Evolutionary conservation across 1,140 invertebrate species (phyloP).

Genomic region (Anastatus disparis): DNA sequence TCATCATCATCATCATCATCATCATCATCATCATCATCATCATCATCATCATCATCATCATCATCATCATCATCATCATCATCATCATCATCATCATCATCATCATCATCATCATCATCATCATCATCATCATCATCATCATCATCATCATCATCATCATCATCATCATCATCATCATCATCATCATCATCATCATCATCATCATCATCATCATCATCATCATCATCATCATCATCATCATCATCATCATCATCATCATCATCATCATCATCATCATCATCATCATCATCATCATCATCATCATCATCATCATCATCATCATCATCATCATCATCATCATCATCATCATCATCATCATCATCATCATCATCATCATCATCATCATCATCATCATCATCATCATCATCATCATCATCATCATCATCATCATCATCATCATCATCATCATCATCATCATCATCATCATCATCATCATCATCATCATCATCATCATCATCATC

Average conservation of each 20-base stretch:
- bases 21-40: not conserved
- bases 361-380: not conserved
- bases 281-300: not conserved
- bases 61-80: not conserved
- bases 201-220: not conserved
- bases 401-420: not conserved
- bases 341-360: not conserved
- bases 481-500: not conserved
- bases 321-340: not conserved
- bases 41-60: not conserved
- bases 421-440: not conserved
- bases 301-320: not conserved
- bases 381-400: not conserved
- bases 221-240: not conserved
- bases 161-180: not conserved
- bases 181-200: not conserved
- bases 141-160: not conserved
- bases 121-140: not conserved
- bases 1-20: not conserved
- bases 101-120: not conserved
- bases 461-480: not conserved
- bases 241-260: not conserved
- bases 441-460: not conserved
- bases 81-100: not conserved
- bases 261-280: not conserved